Evolutionary conservation across 2,113 vertebrate genomes (phyloP).

Genomic region (Rhinolophus ferrumequinum): DNA sequence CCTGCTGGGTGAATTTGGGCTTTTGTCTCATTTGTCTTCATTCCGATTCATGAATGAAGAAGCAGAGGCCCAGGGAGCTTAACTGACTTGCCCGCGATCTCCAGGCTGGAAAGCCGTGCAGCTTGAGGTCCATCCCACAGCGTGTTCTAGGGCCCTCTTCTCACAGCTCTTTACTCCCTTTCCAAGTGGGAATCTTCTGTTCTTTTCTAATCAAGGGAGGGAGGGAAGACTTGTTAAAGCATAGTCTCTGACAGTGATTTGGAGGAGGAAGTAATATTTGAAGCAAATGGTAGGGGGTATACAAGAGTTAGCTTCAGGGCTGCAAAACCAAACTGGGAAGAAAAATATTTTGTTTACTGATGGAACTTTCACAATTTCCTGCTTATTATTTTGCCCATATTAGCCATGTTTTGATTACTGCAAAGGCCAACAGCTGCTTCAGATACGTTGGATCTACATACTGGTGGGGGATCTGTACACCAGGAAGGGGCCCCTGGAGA

Average conservation of each 20-base stretch:
- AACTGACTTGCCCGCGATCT: background rate
- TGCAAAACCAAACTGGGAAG: too few species aligned
- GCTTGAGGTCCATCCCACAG: rapidly evolving
- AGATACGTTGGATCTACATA: background rate
- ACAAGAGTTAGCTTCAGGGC: background rate
- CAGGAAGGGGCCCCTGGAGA: background rate
- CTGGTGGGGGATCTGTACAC: background rate
- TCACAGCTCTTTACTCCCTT: rapidly evolving
- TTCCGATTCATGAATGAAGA: background rate
- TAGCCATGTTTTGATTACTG: background rate
- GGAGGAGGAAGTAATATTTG: background rate
- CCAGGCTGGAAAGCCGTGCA: rapidly evolving
- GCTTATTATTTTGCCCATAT: background rate
- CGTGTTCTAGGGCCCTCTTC: rapidly evolving
- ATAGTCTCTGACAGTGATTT: background rate
- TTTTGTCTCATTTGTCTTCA: background rate
- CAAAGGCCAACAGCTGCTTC: background rate
- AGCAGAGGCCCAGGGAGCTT: background rate
- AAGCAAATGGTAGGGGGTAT: too few species aligned
- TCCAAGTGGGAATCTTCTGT: background rate
- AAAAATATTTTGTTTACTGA: background rate
- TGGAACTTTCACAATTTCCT: background rate
- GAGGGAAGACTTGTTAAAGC: background rate
- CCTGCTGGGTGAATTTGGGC: background rate
- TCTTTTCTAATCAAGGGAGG: background rate